These are phyloP conservation scores for Megaceryle maxima DNA, from an alignment of 2,113 vertebrate genomes.

Conservation along the genomic window DNA sequence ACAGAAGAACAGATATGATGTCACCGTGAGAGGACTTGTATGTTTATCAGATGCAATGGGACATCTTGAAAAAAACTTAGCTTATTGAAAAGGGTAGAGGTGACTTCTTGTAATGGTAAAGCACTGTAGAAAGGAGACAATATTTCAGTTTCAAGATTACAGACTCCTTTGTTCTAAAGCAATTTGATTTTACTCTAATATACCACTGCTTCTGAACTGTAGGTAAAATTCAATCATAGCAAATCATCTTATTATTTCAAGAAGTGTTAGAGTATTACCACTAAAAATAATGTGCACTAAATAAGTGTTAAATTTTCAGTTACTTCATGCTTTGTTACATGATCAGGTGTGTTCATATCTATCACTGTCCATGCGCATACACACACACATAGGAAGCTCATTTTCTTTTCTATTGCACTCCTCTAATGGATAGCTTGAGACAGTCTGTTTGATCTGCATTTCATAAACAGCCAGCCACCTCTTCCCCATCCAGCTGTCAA, in stretches of 20 bases:
- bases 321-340: not conserved
- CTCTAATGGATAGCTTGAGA: not conserved
- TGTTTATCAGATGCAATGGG: not conserved
- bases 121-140: not conserved
- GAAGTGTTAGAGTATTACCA: not conserved
- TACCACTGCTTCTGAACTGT: not conserved
- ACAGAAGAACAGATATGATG: not conserved
- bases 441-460: not conserved
- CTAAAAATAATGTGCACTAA: not conserved
- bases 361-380: no score
- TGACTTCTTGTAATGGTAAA: not conserved
- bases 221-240: not conserved
- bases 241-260: not conserved
- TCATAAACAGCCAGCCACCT: not conserved
- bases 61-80: not conserved
- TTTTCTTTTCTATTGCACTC: not conserved
- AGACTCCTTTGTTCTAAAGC: not conserved
- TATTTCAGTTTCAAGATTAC: not conserved
- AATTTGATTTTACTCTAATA: not conserved
- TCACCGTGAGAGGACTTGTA: not conserved
- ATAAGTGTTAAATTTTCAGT: not conserved
- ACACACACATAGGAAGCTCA: fast-evolving
- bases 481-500: not conserved
- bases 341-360: not conserved
- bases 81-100: not conserved